These are phyloP conservation scores for Apodemia duryi DNA, from an alignment of 2,888 invertebrate species.

Conservation along the genomic window DNA sequence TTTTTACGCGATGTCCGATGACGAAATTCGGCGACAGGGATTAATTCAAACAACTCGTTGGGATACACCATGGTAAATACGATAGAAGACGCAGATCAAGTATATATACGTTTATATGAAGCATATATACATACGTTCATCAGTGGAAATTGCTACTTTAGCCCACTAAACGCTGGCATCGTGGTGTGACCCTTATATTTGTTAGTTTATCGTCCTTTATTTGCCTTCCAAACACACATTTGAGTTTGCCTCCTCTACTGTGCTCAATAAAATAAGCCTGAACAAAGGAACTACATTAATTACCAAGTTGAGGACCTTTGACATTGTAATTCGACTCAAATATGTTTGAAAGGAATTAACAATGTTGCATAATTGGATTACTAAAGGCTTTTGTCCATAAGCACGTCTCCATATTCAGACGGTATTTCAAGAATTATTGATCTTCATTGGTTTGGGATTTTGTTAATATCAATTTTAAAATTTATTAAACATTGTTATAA, in stretches of 20 bases:
- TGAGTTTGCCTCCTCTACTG: slow-evolving; percentile 10
- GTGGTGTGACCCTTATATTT: not conserved
- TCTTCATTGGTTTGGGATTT: not conserved
- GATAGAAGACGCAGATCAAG: too few species aligned
- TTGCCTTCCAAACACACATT: slow-evolving; percentile 14
- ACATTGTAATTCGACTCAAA: slow-evolving; percentile 15
- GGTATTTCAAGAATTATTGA: not conserved
- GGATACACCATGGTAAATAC: too few species aligned
- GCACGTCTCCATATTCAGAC: not conserved
- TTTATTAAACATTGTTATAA: too few species aligned
- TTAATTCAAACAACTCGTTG: too few species aligned
- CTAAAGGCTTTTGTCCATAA: slow-evolving; percentile 11
- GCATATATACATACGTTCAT: too few species aligned
- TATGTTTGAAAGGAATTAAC: slow-evolving; percentile 13
- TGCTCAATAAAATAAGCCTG: slow-evolving; percentile 13
- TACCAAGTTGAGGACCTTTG: slow-evolving; percentile 15
- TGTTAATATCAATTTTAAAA: too few species aligned
- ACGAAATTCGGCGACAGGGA: too few species aligned
- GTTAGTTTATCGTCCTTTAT: slow-evolving; percentile 11
- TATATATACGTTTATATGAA: too few species aligned
- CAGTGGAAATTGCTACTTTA: not conserved
- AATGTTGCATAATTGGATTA: slow-evolving; percentile 15
- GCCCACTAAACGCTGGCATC: not conserved
- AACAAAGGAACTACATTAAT: slow-evolving; percentile 15
- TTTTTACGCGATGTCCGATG: too few species aligned